phyloP scores from a whole-genome alignment of 2,797 vertebrate species.

The Chanos chanos region DNA sequence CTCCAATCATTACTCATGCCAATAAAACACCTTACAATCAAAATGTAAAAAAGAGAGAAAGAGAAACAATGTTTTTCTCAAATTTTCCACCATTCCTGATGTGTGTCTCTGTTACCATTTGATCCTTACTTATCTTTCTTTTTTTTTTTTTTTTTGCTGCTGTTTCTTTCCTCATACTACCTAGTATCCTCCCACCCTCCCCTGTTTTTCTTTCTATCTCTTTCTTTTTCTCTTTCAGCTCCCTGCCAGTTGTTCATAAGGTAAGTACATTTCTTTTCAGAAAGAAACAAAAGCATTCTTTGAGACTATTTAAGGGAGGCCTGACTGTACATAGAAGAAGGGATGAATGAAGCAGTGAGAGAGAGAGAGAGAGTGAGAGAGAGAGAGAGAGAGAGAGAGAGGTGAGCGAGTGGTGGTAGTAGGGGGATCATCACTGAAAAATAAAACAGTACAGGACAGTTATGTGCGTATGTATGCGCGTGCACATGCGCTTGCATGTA shows the following conservation, averaged over 20 bases:
- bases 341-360: slow-evolving; percentile 48
- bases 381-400: slow-evolving; percentile 1
- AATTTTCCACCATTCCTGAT: slow-evolving; percentile 49
- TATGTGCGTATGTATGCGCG: background rate
- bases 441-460: slow-evolving; percentile 7
- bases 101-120: slow-evolving; percentile 15
- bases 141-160: slow-evolving; percentile 42
- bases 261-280: slow-evolving; percentile 58
- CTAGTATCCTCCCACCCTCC: slow-evolving; percentile 6
- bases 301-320: slow-evolving; percentile 52
- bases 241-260: slow-evolving; percentile 68
- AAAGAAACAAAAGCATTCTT: slow-evolving; percentile 66
- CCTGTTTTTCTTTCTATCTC: background rate
- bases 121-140: slow-evolving; percentile 48
- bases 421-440: slow-evolving; percentile 31
- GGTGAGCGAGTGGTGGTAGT: slow-evolving; percentile 27
- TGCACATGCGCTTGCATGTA: background rate
- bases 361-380: slow-evolving; percentile 25
- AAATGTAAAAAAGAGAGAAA: slow-evolving; percentile 61
- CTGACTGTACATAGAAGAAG: slow-evolving; percentile 52
- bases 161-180: slow-evolving; percentile 12
- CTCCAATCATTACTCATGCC: slow-evolving; percentile 72
- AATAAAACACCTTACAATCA: slow-evolving; percentile 71
- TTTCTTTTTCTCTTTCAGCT: slow-evolving; percentile 40
- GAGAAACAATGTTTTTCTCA: slow-evolving; percentile 30